Conservation (phyloP, 2,888 invertebrate genomes). For the Parnassius smintheus region DNA sequence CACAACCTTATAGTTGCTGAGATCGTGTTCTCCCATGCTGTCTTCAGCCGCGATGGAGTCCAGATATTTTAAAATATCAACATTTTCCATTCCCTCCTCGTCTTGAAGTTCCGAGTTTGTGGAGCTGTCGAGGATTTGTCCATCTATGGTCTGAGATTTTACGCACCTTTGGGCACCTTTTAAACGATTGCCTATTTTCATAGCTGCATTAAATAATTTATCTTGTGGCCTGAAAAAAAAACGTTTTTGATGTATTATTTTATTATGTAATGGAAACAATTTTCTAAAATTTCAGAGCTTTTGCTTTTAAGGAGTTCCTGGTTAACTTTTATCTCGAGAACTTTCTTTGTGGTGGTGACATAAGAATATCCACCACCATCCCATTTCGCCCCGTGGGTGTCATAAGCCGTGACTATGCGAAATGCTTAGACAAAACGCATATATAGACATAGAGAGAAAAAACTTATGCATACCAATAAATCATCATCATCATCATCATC, state of each 20-base stretch:
- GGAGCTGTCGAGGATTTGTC: slow-evolving; percentile 62
- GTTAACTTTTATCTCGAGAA: too few species aligned
- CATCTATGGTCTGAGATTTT: slow-evolving; percentile 77
- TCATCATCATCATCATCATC: too few species aligned
- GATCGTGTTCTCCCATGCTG: slow-evolving; percentile 55
- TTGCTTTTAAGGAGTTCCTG: too few species aligned
- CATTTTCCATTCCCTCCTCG: slow-evolving; percentile 55
- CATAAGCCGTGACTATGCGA: too few species aligned
- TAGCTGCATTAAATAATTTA: slow-evolving; percentile 47
- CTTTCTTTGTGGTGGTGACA: too few species aligned
- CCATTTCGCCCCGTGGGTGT: too few species aligned
- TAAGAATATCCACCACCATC: too few species aligned
- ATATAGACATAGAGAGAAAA: too few species aligned
- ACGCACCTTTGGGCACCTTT: slow-evolving; percentile 85
- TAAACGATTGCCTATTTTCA: slow-evolving; percentile 81
- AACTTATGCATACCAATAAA: too few species aligned
- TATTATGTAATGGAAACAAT: too few species aligned
- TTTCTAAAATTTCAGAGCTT: too few species aligned
- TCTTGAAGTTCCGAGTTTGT: slow-evolving; percentile 47
- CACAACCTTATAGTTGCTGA: slow-evolving; percentile 68
- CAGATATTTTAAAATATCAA: slow-evolving; percentile 63
- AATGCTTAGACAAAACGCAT: too few species aligned
- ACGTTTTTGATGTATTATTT: not conserved
- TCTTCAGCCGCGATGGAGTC: slow-evolving; percentile 70
- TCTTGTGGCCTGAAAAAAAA: slow-evolving; percentile 56